Conservation (phyloP, 2,113 vertebrate species). For the Phylloscopus trochiloides region DNA sequence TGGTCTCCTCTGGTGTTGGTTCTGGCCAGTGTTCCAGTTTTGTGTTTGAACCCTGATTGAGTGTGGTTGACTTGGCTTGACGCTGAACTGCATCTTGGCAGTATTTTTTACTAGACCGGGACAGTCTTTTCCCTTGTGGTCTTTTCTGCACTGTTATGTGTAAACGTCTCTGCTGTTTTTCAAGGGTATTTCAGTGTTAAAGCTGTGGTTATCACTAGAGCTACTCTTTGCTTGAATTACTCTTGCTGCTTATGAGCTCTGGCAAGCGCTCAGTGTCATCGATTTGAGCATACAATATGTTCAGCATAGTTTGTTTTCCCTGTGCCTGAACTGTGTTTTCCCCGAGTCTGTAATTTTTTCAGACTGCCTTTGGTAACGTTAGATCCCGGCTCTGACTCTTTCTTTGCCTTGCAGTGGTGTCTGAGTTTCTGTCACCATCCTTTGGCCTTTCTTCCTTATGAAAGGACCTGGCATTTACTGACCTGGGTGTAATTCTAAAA, state of each 20-base stretch:
- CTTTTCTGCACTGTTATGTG: rapidly evolving
- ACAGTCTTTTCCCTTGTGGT: background rate
- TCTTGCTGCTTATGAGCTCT: background rate
- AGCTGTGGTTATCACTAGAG: background rate
- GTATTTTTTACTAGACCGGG: background rate
- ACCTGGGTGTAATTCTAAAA: background rate
- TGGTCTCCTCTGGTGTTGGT: background rate
- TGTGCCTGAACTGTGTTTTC: slow-evolving; percentile 11
- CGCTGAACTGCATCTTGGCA: background rate
- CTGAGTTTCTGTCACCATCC: background rate
- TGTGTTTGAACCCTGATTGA: background rate
- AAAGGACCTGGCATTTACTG: background rate
- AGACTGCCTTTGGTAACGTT: background rate
- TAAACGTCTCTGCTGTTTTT: background rate
- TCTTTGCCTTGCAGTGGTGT: background rate
- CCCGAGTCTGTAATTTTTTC: background rate
- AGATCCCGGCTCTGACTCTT: background rate
- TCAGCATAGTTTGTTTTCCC: slow-evolving; percentile 19
- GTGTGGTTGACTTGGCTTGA: background rate
- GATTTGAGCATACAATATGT: slow-evolving; percentile 1
- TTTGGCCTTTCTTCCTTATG: background rate
- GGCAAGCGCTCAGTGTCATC: background rate
- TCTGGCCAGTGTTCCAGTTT: background rate
- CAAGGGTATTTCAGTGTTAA: background rate
- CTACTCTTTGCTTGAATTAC: slow-evolving; percentile 5